phyloP scores from a whole-genome alignment of 2,113 vertebrate genomes.

The Meriones unguiculatus region DNA sequence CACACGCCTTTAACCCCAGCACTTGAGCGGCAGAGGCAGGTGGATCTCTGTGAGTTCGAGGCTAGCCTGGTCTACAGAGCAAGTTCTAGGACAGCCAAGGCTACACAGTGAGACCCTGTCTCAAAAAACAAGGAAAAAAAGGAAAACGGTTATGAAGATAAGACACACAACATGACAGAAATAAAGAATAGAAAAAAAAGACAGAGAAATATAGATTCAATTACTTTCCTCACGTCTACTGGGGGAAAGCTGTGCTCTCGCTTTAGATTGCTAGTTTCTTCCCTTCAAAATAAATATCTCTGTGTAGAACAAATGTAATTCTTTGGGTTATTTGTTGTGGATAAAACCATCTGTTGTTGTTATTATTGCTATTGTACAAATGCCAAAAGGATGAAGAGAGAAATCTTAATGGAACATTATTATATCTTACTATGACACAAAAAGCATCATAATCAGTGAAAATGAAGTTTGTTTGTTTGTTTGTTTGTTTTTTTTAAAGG shows the following conservation, averaged over 20 bases:
- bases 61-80: background rate
- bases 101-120: background rate
- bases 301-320: slow-evolving; percentile 30
- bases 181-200: background rate
- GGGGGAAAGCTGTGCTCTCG: background rate
- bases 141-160: background rate
- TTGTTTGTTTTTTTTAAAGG: too few species aligned
- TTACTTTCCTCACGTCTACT: slow-evolving; percentile 22
- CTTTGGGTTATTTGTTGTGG: slow-evolving; percentile 10
- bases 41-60: background rate
- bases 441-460: background rate
- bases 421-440: slow-evolving; percentile 46
- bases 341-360: slow-evolving; percentile 41
- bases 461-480: background rate
- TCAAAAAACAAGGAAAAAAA: background rate
- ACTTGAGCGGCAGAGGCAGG: background rate
- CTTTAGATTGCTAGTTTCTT: slow-evolving; percentile 35
- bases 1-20: background rate
- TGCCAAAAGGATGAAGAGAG: slow-evolving; percentile 47
- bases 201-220: background rate
- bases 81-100: background rate
- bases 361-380: slow-evolving; percentile 37
- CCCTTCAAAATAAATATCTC: slow-evolving; percentile 40
- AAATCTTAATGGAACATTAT: slow-evolving; percentile 38
- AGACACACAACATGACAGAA: background rate